Evolutionary conservation across 92 coral and sea anemone genomes (phyloP).

Genomic region (Hydrozoanthus gracilis): DNA sequence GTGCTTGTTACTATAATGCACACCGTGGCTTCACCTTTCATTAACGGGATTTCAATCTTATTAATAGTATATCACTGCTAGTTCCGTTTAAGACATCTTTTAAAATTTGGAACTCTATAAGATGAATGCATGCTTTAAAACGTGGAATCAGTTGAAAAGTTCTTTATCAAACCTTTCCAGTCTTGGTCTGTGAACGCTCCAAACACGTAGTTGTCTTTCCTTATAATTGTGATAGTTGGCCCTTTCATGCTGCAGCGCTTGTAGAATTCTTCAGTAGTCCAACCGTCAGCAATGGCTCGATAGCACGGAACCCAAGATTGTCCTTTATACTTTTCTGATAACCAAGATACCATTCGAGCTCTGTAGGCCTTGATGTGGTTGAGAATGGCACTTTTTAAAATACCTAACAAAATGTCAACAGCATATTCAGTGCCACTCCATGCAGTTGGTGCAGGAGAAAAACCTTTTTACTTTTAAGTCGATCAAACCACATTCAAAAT

Average conservation of each 20-base stretch:
- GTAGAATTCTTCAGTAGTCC: conserved; percentile 19
- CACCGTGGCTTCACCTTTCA: too few relatives aligned
- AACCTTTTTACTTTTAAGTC: too few relatives aligned
- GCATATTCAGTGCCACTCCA: too few relatives aligned
- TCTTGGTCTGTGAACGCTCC: conserved; percentile 44
- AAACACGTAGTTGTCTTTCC: conserved; percentile 30
- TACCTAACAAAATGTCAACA: neutral
- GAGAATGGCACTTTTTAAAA: conserved; percentile 29
- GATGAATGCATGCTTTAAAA: too few relatives aligned
- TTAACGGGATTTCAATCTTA: too few relatives aligned
- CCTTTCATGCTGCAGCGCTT: conserved; percentile 28
- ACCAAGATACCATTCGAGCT: neutral
- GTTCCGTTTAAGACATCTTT: too few relatives aligned
- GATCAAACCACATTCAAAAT: too few relatives aligned
- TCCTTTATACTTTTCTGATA: conserved; percentile 5
- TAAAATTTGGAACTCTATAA: too few relatives aligned
- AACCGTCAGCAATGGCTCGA: conserved; percentile 28
- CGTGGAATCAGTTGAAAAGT: too few relatives aligned
- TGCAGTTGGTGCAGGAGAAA: too few relatives aligned
- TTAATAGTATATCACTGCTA: too few relatives aligned
- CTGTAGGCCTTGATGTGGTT: neutral
- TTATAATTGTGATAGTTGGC: conserved; percentile 19
- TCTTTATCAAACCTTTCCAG: neutral
- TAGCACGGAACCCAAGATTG: conserved; percentile 36
- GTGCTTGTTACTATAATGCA: too few relatives aligned